Evolutionary conservation across 2,113 vertebrate genomes (phyloP).

Genomic region (Australoheros scitulus): DNA sequence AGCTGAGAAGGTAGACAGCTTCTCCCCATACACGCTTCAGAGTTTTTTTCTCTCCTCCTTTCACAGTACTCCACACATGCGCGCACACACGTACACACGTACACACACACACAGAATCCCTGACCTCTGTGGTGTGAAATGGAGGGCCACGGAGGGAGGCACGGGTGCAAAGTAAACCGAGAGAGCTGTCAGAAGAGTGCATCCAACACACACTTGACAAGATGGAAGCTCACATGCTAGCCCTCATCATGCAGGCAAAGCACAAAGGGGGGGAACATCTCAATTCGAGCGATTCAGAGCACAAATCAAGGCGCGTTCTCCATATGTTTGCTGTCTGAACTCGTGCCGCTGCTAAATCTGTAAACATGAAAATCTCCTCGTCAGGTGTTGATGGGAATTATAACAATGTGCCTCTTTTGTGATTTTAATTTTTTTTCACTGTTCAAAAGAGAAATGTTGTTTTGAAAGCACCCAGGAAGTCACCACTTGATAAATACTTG

Average conservation of each 20-base stretch:
- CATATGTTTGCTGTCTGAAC: slow-evolving; percentile 31
- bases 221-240: slow-evolving; percentile 53
- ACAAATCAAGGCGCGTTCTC: slow-evolving; percentile 34
- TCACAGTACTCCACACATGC: neutral
- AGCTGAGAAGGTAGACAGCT: slow-evolving; percentile 69
- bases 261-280: slow-evolving; percentile 38
- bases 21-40: slow-evolving; percentile 55
- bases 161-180: slow-evolving; percentile 56
- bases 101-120: slow-evolving; percentile 32
- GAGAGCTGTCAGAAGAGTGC: slow-evolving; percentile 70
- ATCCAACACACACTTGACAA: slow-evolving; percentile 63
- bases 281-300: slow-evolving; percentile 52
- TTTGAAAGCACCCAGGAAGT: neutral
- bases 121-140: slow-evolving; percentile 76
- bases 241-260: slow-evolving; percentile 60
- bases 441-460: neutral
- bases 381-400: neutral
- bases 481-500: slow-evolving; percentile 2
- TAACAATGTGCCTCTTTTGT: neutral
- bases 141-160: slow-evolving; percentile 23
- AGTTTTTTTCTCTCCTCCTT: slow-evolving; percentile 27
- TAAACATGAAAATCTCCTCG: slow-evolving; percentile 17
- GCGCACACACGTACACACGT: slow-evolving; percentile 5
- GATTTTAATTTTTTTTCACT: neutral
- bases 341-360: neutral